Base-by-base conservation (phyloP, 2,888 invertebrate species). In the Ecliptopera silaceata region DNA sequence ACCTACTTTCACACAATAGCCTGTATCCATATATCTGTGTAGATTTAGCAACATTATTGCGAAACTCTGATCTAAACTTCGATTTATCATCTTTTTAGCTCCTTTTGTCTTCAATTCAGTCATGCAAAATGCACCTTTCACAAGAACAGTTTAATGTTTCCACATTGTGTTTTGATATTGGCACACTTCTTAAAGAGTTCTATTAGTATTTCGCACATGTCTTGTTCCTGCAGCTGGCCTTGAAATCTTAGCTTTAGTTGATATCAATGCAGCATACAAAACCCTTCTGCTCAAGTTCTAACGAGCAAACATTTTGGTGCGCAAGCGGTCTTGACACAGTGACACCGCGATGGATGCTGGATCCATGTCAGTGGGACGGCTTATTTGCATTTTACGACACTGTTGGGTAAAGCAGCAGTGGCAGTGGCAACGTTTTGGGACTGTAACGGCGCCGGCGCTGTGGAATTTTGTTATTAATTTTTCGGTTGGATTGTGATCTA, bases 291-390 rank as follows among this genome's bases (percentile, higher is more conserved):
- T n/a, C 22, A 42, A 54, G 52, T 46, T 53, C 48, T 39, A 48
- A 39, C 39, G 18, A 39, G 44, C 34, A 57, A 57, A 57, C 48
- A 57, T 75, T 74, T 60, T 61, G 69, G 69, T 68, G 69, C 65
- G 69, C 72, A 70, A 68, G 68, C 73, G 81, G 70, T 81, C 81
- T 82, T 83, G 82, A 82, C 83, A 82, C 70, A 66, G 69, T 72
- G 61, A 69, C 65, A 71, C 67, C 63, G 59, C 61, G 61, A 59
- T 66, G 56, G 66, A 55, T 65, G 62, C 59, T 48, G 66, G 70
- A 76, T 73, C 68, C 70, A 77, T 80, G 81, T 77, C 73, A 80
- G 74, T 80, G 72, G 77, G 74, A 63, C 77, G 65, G 71, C 74
- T 66, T 69, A 74, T 77, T 77, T 65, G 64, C 71, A 77, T 77